Evolutionary conservation across 2,113 vertebrate genomes (phyloP).

Genomic region (Brachypodius melanocephalos): DNA sequence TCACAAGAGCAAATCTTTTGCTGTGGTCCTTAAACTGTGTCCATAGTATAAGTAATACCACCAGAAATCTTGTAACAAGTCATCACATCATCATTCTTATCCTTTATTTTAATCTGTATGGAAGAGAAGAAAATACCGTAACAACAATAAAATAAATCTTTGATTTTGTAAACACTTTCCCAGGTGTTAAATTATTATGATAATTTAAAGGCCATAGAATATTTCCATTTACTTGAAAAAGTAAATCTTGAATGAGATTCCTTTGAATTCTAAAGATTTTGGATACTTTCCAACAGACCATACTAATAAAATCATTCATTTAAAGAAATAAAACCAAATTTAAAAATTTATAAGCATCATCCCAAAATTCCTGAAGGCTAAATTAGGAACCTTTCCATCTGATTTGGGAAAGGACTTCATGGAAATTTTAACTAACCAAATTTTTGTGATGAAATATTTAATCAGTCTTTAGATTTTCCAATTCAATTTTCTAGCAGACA

Average conservation of each 20-base stretch:
- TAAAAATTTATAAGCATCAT: neutral
- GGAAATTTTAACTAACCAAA: neutral
- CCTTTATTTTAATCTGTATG: neutral
- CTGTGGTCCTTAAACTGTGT: neutral
- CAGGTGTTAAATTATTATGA: neutral
- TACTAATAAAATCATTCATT: neutral
- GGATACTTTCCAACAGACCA: neutral
- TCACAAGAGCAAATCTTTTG: neutral
- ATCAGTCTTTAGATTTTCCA: neutral
- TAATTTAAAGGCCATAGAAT: neutral
- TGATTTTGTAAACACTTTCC: neutral
- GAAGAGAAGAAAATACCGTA: neutral
- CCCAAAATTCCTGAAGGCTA: neutral
- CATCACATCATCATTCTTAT: neutral
- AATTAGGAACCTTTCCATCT: neutral
- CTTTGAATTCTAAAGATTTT: neutral
- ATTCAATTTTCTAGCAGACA: neutral
- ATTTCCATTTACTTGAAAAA: neutral
- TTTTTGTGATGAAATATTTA: neutral
- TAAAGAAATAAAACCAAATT: neutral
- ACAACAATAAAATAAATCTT: neutral
- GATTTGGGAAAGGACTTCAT: neutral
- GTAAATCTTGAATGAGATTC: neutral
- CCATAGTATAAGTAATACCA: neutral
- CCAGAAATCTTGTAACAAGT: neutral